Evolutionary conservation across 1,140 invertebrate genomes (phyloP), one percentile per base, ranked within the genome.

Genomic region (Scaptomyza graminum): DNA sequence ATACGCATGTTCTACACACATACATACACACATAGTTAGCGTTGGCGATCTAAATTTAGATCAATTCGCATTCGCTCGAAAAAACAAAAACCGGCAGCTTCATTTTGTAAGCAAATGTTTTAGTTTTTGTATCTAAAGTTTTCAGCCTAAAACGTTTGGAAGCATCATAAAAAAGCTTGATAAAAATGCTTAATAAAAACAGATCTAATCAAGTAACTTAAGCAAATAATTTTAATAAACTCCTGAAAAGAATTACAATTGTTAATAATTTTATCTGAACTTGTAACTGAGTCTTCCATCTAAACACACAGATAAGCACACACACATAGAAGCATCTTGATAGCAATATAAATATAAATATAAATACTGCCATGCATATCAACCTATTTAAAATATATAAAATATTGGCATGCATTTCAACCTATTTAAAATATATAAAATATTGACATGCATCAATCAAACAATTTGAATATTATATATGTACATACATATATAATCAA

Each of bases 31-130:
- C 43, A 54, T 28, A 5, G n/a, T 57, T 44, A 57, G 55, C 41
- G 22, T 22, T 57, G 55, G 5, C 41, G 55, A 7, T 55, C 65
- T 73, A 73, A 68, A 49, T 68, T 68, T 71, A 71, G 62, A 37
- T n/a, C 28, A 39, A 57, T 52, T 66, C 28, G 16, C 55, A 34
- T 18, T 62, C 13, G 47, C 4, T 7, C 47, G 31, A 6, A 34
- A 37, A 71, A 56, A 52, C n/a, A 52, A 3, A 18, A 22, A 2
- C 37, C 61, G 28, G n/a, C 68, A 44, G 64, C 68, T 54, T 57
- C 68, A 59, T 71, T 51, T 65, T 11, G 9, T 50, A 37, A 44
- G 39, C 37, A 65, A 41, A 64, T n/a, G 25, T 25, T 16, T 13
- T 49, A 55, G 37, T 18, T 70, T 50, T 43, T 65, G 34, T 25